These are phyloP conservation scores for Aulostomus chinensis DNA, from an alignment of 2,797 vertebrate genomes.

Conservation along the genomic window DNA sequence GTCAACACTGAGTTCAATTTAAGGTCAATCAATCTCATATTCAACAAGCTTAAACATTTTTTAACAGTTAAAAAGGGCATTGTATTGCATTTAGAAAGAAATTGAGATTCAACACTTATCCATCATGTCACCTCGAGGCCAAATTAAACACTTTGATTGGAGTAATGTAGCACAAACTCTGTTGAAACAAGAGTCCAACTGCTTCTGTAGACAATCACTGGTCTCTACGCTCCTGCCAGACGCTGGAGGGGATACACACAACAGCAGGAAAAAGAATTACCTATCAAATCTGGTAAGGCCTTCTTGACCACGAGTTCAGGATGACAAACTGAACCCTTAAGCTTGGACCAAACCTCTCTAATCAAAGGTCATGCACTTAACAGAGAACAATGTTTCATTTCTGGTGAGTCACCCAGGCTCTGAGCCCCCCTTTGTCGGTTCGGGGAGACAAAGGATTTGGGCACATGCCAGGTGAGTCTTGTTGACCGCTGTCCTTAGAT, in stretches of 20 bases:
- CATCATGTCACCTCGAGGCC: constrained; percentile 22
- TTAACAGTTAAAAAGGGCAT: constrained; percentile 23
- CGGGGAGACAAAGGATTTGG: constrained; percentile 39
- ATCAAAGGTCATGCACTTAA: constrained; percentile 27
- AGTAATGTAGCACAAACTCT: constrained; percentile 24
- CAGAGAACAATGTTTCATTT: constrained; percentile 45
- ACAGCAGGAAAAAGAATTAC: constrained; percentile 25
- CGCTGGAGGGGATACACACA: constrained; percentile 46
- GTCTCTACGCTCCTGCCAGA: constrained; percentile 61
- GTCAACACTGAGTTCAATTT: constrained; percentile 40
- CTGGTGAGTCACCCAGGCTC: constrained; percentile 38
- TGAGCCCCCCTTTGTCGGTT: constrained; percentile 30
- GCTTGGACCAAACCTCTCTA: constrained; percentile 20
- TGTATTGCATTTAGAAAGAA: constrained; percentile 26
- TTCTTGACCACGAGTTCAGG: constrained; percentile 31
- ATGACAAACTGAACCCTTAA: constrained; percentile 28
- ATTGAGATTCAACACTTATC: constrained; percentile 22
- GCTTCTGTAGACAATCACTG: constrained; percentile 35
- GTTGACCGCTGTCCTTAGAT: constrained; percentile 37
- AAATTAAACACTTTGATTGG: constrained; percentile 47
- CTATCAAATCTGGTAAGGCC: constrained; percentile 39
- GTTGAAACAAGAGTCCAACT: constrained; percentile 27
- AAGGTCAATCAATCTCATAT: constrained; percentile 19
- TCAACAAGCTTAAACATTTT: constrained; percentile 14
- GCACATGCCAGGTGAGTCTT: constrained; percentile 30